Evolutionary conservation across 2,113 vertebrate genomes (phyloP).

Genomic region (Carassius auratus): DNA sequence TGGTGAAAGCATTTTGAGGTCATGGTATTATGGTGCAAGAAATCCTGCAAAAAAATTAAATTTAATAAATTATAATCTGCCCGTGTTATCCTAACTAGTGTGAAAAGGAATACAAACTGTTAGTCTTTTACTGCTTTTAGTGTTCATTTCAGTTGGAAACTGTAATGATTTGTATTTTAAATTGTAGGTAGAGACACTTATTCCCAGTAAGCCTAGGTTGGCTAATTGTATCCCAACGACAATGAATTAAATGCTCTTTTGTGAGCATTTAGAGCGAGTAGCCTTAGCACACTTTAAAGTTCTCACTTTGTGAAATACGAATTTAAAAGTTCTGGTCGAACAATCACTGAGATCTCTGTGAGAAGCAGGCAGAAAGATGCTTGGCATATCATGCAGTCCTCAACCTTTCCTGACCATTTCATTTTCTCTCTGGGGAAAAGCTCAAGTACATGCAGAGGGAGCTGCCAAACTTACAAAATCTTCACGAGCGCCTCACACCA

Average conservation of each 20-base stretch:
- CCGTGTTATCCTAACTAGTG: background rate
- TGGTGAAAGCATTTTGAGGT: background rate
- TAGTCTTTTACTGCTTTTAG: background rate
- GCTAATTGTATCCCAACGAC: background rate
- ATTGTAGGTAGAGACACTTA: background rate
- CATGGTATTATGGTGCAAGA: background rate
- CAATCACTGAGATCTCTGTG: background rate
- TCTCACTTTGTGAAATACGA: background rate
- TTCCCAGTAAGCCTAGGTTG: background rate
- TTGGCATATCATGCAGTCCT: background rate
- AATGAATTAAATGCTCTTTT: background rate
- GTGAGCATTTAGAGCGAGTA: background rate
- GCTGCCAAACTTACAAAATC: conserved; percentile 25
- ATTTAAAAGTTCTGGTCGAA: background rate
- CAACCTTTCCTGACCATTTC: background rate
- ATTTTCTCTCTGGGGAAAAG: conserved; percentile 8
- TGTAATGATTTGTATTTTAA: background rate
- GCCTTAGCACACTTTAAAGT: background rate
- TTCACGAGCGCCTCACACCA: conserved; percentile 3
- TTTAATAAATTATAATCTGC: background rate
- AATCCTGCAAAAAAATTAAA: background rate
- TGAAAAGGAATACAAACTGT: background rate
- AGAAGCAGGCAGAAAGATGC: background rate
- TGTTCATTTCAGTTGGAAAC: background rate
- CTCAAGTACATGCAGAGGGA: conserved; percentile 10